A percentile compares a stretch with the other conserved stretches of the same genome.
Evolutionary conservation across 2,888 invertebrate species (phyloP).

Genomic region (Drosophila barbarae): DNA sequence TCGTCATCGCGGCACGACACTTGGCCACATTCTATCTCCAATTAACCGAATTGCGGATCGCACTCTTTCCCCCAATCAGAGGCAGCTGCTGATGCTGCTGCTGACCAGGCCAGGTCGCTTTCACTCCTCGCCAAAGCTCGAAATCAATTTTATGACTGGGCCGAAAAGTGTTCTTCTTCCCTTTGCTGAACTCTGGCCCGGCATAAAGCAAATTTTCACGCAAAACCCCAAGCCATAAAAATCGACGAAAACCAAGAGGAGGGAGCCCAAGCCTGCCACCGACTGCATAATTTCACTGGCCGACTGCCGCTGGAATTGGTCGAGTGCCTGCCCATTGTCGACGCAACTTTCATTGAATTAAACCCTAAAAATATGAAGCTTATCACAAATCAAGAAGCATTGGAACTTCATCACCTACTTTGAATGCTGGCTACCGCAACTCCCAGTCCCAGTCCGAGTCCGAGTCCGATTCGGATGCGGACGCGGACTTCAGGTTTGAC

Average conservation of each 20-base stretch:
- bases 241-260: conserved; percentile 1
- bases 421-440: conserved; percentile 74
- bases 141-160: conserved; percentile 72
- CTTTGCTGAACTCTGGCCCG: conserved; percentile 70
- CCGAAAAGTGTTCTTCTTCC: conserved; percentile 39
- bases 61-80: conserved; percentile 37
- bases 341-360: conserved; percentile 72
- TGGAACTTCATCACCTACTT: conserved; percentile 77
- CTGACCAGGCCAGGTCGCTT: conserved; percentile 43
- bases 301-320: conserved; percentile 41
- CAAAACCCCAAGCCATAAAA: conserved; percentile 28
- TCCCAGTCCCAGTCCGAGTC: not conserved
- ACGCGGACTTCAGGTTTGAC: conserved; percentile 49
- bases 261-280: conserved; percentile 28
- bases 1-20: conserved; percentile 25
- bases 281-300: conserved; percentile 69
- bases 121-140: conserved; percentile 59
- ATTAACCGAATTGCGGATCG: conserved; percentile 24
- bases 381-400: conserved; percentile 76
- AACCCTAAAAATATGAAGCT: conserved; percentile 76
- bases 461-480: conserved; percentile 1
- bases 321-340: conserved; percentile 54
- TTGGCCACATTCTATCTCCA: conserved; percentile 38
- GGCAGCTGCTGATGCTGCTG: conserved; percentile 22
- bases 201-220: conserved; percentile 65